Evolutionary conservation across 2,113 vertebrate species (phyloP), one percentile per base, ranked within the genome.

Genomic region (Leptobrachium ailaonicum): DNA sequence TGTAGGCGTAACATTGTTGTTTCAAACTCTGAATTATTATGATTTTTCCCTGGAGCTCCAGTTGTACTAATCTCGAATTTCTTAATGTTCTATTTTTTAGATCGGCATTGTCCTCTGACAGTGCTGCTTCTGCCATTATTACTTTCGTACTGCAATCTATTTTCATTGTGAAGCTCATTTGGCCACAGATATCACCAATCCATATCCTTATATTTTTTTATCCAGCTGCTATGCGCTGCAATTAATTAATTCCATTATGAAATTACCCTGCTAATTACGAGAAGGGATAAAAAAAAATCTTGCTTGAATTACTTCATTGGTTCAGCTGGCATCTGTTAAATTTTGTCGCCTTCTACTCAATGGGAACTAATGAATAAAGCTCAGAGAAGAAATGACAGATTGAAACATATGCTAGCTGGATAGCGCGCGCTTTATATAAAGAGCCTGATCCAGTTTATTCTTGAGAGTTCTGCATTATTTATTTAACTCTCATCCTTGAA

Each of bases 201-300:
- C 81, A 43, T 62, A 75, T 6, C 11, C 64, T 1, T 67, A 62
- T 73, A 73, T 67, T 82, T 58, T 11, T 75, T 50, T 76, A 76
- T 76, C 66, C 85, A 83, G 75, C 78, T 77, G 77, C 76, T 79
- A 82, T 66, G 84, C 73, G 79, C 74, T 75, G 82, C 84, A 84
- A 87, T 88, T 83, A 87, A 85, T 84, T 83, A 79, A 83, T 83
- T 73, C 47, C 71, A 81, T 86, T 85, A 80, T 66, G 79, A 72
- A 87, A 85, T 75, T 77, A 73, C 73, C 75, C 78, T 81, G 41
- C 85, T 89, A 89, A 87, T 90, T 86, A 84, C 74, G 72, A 43
- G 70, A 82, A 50, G 47, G 8, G 8, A 50, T 5, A 50, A 50
- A 81, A 86, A 84, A 83, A 76, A 85, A 83, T 83, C 85, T 76